Conservation (phyloP, 2,888 invertebrate genomes). For the Idaea dimidiata region DNA sequence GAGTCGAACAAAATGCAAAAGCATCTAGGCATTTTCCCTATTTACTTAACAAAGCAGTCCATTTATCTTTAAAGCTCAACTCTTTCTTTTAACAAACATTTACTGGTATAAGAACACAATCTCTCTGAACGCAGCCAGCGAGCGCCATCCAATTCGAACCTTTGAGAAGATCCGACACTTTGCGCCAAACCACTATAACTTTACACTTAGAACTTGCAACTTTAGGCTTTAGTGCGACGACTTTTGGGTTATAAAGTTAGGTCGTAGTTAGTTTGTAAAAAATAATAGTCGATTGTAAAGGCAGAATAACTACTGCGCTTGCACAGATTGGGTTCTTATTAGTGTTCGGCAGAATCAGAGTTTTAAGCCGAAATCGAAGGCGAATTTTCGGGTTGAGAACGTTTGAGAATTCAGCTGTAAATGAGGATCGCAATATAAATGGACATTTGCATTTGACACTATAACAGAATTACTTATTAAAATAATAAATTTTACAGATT, state of each 20-base stretch:
- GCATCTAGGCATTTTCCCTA: background rate
- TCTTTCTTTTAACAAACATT: background rate
- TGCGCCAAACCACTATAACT: constrained; percentile 7
- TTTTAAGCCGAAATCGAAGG: constrained; percentile 11
- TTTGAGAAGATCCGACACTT: constrained; percentile 47
- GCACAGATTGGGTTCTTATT: constrained; percentile 43
- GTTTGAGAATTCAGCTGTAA: no score
- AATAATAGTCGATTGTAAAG: constrained; percentile 47
- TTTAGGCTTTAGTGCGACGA: constrained; percentile 21
- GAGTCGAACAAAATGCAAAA: background rate
- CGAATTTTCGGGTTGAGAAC: background rate
- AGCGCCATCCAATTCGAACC: constrained; percentile 51
- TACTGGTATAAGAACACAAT: constrained; percentile 21
- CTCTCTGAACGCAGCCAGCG: constrained; percentile 30
- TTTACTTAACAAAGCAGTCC: background rate
- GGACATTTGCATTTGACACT: no score
- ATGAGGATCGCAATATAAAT: no score
- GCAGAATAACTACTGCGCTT: constrained; percentile 40
- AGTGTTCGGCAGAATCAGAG: constrained; percentile 25
- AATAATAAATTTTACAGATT: no score
- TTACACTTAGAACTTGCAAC: background rate
- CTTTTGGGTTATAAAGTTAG: constrained; percentile 15
- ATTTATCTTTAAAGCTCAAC: constrained; percentile 30
- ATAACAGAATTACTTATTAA: no score
- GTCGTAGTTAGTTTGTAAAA: constrained; percentile 22